Base-by-base conservation (phyloP, 2,888 invertebrate genomes). In the Tinea trinotella region DNA sequence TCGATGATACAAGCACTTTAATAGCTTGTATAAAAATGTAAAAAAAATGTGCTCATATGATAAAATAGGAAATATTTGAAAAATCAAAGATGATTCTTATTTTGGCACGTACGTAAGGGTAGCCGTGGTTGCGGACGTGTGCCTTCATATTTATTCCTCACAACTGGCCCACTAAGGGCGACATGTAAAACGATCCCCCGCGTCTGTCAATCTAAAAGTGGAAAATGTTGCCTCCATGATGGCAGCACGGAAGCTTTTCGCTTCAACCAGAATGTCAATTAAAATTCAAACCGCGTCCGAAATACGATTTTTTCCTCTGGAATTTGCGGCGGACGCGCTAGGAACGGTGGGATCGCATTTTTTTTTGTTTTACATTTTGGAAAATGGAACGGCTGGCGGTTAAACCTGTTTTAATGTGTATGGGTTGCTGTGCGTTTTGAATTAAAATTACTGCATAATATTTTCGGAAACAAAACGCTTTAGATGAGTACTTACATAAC, bases 221-320 rank as follows among this genome's bases (percentile, higher is more conserved):
- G 72, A 74, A 79, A 79, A 81, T 70, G 74, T 74, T 70, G 69
- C 63, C 68, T 65, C 65, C 64, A 70, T 66, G 69, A 66, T 65
- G 59, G 64, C 65, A 62, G 65, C 64, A 66, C 65, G 68, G 63
- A 58, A 57, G 60, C 60, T 64, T 71, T 65, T 66, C 59, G 59
- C 64, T 67, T 68, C 70, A 71, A 66, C 70, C 78, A 40, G 79
- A 81, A 77, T 77, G 81, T 83, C 86, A 83, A 87, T 87, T 87
- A 86, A 85, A 85, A 87, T 87, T 86, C 86, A 86, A 83, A 82
- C 77, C 81, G 77, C 86, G 87, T 84, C 77, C 83, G 83, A 80
- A 85, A 84, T 83, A 82, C 85, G 85, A 85, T 85, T 85, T 85
- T 85, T 85, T 84, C 79, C 76, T 70, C 70, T 73, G 86, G 86